phyloP scores from a whole-genome alignment of 2,113 vertebrate genomes.

The Forbesichthys agassizii region DNA sequence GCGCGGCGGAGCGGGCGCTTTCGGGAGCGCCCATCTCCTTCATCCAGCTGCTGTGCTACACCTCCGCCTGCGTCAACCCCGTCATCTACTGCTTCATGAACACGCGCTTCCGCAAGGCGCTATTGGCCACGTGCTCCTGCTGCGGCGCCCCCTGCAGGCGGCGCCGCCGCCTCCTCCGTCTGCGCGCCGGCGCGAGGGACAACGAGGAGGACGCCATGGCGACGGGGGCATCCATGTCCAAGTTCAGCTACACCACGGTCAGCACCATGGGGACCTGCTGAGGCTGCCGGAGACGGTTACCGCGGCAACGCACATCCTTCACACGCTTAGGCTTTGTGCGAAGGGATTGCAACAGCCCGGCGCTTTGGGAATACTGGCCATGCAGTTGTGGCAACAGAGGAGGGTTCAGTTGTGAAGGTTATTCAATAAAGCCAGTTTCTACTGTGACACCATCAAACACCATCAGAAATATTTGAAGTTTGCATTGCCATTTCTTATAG shows the following conservation, averaged over 20 bases:
- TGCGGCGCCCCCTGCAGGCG: slow-evolving; percentile 63
- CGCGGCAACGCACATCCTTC: no score
- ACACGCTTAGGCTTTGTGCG: no score
- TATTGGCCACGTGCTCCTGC: slow-evolving; percentile 81
- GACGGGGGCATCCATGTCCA: slow-evolving; percentile 84
- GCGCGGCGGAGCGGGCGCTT: slow-evolving; percentile 78
- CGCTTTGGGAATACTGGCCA: neutral
- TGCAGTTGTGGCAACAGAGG: neutral
- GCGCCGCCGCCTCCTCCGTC: slow-evolving; percentile 13
- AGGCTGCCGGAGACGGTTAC: slow-evolving; percentile 36
- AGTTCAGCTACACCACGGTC: slow-evolving; percentile 93
- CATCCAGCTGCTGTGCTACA: slow-evolving; percentile 90
- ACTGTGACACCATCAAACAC: no score
- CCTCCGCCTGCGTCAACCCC: slow-evolving; percentile 90
- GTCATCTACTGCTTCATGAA: slow-evolving; percentile 99
- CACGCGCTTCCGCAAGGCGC: slow-evolving; percentile 90
- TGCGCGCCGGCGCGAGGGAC: slow-evolving; percentile 55
- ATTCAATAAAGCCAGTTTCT: no score
- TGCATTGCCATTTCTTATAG: no score
- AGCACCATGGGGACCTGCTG: slow-evolving; percentile 87
- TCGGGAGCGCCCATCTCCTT: slow-evolving; percentile 91
- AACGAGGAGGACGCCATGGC: slow-evolving; percentile 79
- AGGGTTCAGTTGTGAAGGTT: no score
- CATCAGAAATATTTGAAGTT: no score
- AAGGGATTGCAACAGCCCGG: neutral